phyloP scores from a whole-genome alignment of 2,113 vertebrate species.

The Crotalus horridus region DNA sequence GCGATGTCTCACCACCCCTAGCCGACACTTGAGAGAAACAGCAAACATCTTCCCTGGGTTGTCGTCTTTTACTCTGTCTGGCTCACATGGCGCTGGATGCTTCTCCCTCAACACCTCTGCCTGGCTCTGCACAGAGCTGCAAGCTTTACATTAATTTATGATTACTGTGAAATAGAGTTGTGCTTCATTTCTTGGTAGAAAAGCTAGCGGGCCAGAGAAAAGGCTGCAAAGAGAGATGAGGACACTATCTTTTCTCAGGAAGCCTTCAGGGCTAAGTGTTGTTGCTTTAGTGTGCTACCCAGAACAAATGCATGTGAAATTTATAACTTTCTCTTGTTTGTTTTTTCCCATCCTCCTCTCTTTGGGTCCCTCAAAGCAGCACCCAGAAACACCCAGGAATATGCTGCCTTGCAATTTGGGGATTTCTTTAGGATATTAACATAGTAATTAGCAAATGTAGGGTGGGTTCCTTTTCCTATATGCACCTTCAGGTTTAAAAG shows the following conservation, averaged over 20 bases:
- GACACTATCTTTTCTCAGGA: constrained; percentile 21
- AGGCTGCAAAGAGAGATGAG: background rate
- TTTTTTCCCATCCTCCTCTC: constrained; percentile 35
- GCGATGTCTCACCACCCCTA: constrained; percentile 84
- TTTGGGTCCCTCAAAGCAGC: constrained; percentile 26
- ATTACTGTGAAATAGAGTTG: constrained; percentile 38
- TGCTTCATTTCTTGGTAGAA: constrained; percentile 46
- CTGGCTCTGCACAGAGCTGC: constrained; percentile 59
- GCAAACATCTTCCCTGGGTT: constrained; percentile 79
- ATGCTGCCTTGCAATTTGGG: background rate
- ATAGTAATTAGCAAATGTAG: constrained; percentile 46
- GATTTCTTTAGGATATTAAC: constrained; percentile 37
- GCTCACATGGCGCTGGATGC: constrained; percentile 73
- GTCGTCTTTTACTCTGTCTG: constrained; percentile 48
- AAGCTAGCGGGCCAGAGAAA: background rate
- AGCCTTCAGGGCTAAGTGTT: constrained; percentile 1
- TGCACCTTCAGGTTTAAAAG: background rate
- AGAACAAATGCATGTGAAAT: constrained; percentile 56
- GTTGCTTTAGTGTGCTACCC: constrained; percentile 26
- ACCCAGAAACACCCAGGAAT: background rate
- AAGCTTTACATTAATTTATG: constrained; percentile 39
- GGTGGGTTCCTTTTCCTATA: constrained; percentile 9
- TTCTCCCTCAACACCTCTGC: constrained; percentile 58
- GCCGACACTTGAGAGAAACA: constrained; percentile 86
- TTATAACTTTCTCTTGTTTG: constrained; percentile 57